Evolutionary conservation across 2,888 invertebrate species (phyloP).

Genomic region (Dasypolia templi): DNA sequence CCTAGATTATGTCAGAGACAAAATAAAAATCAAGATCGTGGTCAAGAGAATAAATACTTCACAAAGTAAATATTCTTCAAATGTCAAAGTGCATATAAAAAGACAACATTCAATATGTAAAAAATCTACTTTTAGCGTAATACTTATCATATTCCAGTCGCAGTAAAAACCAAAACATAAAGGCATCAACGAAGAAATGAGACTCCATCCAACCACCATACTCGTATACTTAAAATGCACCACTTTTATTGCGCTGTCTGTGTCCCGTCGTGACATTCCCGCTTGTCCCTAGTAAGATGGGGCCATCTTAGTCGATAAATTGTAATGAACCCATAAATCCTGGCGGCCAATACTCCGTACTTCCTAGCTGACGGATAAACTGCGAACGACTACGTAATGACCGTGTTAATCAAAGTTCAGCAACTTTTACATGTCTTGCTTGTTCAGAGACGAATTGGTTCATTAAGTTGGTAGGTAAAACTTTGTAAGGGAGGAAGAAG

Average conservation of each 20-base stretch:
- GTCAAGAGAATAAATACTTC: no score
- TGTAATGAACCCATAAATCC: slow-evolving; percentile 67
- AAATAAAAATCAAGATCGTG: no score
- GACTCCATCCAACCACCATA: no score
- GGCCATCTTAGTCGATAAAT: slow-evolving; percentile 70
- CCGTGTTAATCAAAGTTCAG: slow-evolving; percentile 57
- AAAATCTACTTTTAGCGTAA: no score
- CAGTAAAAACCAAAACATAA: slow-evolving; percentile 15
- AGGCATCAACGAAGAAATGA: slow-evolving; percentile 19
- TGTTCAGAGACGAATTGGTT: slow-evolving; percentile 43
- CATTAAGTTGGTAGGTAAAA: slow-evolving; percentile 43
- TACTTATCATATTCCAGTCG: no score
- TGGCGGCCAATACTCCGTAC: slow-evolving; percentile 51
- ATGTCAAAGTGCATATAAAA: no score
- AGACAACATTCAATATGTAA: no score
- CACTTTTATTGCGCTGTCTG: slow-evolving; percentile 57
- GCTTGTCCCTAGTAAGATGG: slow-evolving; percentile 65
- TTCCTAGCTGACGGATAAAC: slow-evolving; percentile 46
- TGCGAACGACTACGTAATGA: slow-evolving; percentile 34
- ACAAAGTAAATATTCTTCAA: no score
- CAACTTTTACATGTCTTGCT: slow-evolving; percentile 51
- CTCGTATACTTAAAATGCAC: slow-evolving; percentile 46
- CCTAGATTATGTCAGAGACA: no score
- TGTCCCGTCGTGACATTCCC: slow-evolving; percentile 75
- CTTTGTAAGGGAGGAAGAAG: slow-evolving; percentile 17